Base-by-base conservation (phyloP, 2,888 invertebrate species). In the Drosophila koepferae region DNA sequence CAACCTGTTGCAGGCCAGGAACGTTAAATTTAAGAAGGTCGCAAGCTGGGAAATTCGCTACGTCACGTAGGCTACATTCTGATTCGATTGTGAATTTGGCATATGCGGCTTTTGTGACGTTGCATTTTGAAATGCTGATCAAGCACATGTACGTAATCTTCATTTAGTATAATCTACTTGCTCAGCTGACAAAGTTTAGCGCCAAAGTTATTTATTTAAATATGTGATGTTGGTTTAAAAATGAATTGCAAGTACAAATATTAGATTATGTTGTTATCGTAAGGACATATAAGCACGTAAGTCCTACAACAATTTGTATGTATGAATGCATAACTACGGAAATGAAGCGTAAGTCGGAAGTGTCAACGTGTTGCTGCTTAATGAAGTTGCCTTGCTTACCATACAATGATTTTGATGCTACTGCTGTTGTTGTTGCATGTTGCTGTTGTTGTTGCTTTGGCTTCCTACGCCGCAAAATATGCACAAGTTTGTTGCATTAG, bases 401-500 rank as follows among this genome's bases (percentile, higher is more conserved):
- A 46, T 28, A 41, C 43, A 68, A 59, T 59, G 18, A 18, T 38
- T 5, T 7, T 58, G 18, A 18, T 34, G 14, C 5, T 31, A 7
- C 1, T 1, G 10, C 16, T 23, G 16, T 6, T 58, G 16, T 12
- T 36, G 14, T 8, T 34, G 43, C 0, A 0, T 18, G 20, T 41
- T 60, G 53, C 53, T 54, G n/a, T 41, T 48, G 20, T 43, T 59
- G 55, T 58, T 65, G 62, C 8, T 64, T 79, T 62, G 61, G 65
- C 65, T 56, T 61, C 10, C 62, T 68, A 10, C 18, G 72, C 72
- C 72, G 60, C 72, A 73, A 76, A 83, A 73, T 77, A 77, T 81
- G 67, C 67, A 61, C 77, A 77, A 82, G 75, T 72, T 81, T 77
- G 77, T 84, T 87, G 81, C 80, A 75, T 81, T 78, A 82, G 71